phyloP scores from a whole-genome alignment of 2,888 invertebrate genomes.

The Hypercompe scribonia region DNA sequence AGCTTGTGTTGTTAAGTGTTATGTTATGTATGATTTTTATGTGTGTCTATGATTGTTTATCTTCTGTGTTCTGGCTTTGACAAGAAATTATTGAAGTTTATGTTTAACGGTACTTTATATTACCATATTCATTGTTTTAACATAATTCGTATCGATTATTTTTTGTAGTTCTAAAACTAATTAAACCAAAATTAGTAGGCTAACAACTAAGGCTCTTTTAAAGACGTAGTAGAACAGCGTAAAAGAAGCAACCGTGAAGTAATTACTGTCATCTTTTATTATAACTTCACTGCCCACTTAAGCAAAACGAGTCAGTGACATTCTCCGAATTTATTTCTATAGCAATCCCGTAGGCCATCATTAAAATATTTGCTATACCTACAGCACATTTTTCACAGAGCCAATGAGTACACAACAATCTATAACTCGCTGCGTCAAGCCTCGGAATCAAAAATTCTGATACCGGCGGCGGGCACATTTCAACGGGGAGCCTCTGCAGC shows the following conservation, averaged over 20 bases:
- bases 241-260: too few relatives aligned
- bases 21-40: too few relatives aligned
- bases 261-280: too few relatives aligned
- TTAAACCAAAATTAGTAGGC: background rate
- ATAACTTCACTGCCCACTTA: too few relatives aligned
- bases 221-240: too few relatives aligned
- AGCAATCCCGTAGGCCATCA: too few relatives aligned
- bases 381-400: conserved; percentile 73
- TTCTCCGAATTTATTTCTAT: too few relatives aligned
- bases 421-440: conserved; percentile 90
- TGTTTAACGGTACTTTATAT: too few relatives aligned
- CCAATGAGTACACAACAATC: conserved; percentile 89
- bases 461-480: conserved; percentile 90
- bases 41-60: background rate
- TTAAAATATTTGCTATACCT: too few relatives aligned
- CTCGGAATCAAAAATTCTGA: conserved; percentile 88
- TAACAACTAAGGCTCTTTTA: background rate
- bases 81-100: too few relatives aligned
- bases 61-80: background rate
- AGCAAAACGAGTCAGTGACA: too few relatives aligned
- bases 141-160: too few relatives aligned
- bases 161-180: background rate
- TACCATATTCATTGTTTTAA: background rate
- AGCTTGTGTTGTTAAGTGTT: background rate
- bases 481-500: conserved; percentile 91